Conservation (phyloP, 2,113 vertebrate species). For the Alligator mississippiensis region DNA sequence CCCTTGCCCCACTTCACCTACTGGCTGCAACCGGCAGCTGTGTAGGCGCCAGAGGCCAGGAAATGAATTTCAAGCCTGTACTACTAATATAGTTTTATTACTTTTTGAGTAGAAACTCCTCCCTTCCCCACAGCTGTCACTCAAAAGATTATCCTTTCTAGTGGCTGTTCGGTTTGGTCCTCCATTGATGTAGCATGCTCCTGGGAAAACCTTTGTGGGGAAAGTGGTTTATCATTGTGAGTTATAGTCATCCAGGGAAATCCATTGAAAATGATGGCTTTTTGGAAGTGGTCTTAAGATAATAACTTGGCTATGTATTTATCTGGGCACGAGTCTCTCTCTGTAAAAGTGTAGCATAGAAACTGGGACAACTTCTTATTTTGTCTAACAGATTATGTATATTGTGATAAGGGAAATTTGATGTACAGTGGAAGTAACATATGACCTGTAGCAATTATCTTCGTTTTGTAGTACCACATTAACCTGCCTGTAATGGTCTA, state of each 20-base stretch:
- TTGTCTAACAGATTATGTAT: background rate
- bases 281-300: background rate
- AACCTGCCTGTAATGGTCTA: background rate
- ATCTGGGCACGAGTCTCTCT: background rate
- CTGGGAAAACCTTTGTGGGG: background rate
- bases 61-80: too few species aligned
- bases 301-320: background rate
- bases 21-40: too few species aligned
- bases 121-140: background rate
- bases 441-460: constrained; percentile 1
- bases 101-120: constrained; percentile 1
- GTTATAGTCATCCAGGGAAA: background rate
- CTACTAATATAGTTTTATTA: background rate
- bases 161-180: background rate
- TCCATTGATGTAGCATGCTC: background rate
- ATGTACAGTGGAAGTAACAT: background rate
- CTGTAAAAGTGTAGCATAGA: background rate
- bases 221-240: background rate
- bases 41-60: too few species aligned
- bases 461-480: background rate
- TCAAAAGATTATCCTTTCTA: rapidly evolving
- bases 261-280: background rate
- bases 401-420: background rate
- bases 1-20: too few species aligned
- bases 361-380: background rate